Evolutionary conservation across 2,888 invertebrate genomes (phyloP), one percentile per base, ranked within the genome.

Genomic region (Smittia sp.): DNA sequence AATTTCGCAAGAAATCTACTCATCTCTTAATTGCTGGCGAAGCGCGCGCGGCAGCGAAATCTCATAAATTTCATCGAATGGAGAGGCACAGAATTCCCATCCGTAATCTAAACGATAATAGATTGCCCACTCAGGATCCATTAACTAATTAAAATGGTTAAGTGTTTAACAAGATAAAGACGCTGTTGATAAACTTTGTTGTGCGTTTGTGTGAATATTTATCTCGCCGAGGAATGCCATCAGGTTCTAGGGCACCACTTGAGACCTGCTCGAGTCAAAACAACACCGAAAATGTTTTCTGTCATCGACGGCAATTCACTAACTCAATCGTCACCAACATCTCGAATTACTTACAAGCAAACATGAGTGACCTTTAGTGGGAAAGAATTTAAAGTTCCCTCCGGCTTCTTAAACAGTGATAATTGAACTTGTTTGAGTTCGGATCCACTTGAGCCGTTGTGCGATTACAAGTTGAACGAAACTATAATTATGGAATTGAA

Each of bases 111-210:
- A 72, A 72, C 54, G 72, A 52, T 72, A 62, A 72, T 72, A 62
- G 72, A 72, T 72, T 72, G 72, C 54, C 62, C 72, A 72, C 72
- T 72, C 54, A 72, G n/a, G 58, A 58, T 72, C 72, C 72, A 72
- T 72, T 72, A 72, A 72, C 58, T 62, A 72, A 72, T 72, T 72
- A 39, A 54, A 63, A 27, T 27, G 3, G 62, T n/a, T 63, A 63
- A 72, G 72, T 72, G 72, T 58, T 62, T 54, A 54, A 69, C 52
- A 54, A 41, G 69, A 69, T 69, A 62, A 72, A 27, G 27, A 70
- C 20, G 20, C 39, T 62, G 72, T 54, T 72, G 58, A 72, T 20
- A 70, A 70, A 68, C 22, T 46, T 24, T 15, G n/a, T 41, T 22
- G 11, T 32, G 66, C 54, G 69, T 63, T 24, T 63, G 25, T 69